These are phyloP conservation scores for Falco cherrug DNA, from an alignment of 2,797 vertebrate species.

Conservation along the genomic window DNA sequence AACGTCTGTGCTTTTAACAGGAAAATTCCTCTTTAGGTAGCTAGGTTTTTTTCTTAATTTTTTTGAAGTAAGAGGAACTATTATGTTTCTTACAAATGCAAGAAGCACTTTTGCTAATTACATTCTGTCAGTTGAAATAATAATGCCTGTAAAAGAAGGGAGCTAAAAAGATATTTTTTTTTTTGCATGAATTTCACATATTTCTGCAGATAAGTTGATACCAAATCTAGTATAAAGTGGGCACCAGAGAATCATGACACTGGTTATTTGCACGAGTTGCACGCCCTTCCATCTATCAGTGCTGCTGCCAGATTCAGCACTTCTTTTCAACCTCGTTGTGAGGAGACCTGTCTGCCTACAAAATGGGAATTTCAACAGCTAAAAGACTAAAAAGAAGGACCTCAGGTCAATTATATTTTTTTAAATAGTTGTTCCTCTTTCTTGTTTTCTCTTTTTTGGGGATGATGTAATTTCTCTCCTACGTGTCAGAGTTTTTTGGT, in stretches of 20 bases:
- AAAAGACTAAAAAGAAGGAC: background rate
- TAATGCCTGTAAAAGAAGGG: background rate
- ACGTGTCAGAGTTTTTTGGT: background rate
- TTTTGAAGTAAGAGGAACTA: background rate
- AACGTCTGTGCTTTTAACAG: conserved; percentile 23
- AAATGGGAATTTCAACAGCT: background rate
- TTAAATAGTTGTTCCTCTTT: background rate
- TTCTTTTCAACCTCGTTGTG: background rate
- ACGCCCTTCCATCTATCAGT: background rate
- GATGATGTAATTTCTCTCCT: background rate
- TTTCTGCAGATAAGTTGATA: background rate
- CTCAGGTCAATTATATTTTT: background rate
- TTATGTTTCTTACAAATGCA: background rate
- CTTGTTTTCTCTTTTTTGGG: background rate
- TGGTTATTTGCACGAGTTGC: background rate
- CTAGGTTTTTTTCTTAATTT: background rate
- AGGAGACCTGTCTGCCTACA: background rate
- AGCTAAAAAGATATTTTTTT: background rate
- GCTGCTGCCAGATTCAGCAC: background rate
- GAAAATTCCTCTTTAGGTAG: background rate
- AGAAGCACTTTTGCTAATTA: conserved; percentile 23
- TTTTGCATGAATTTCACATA: background rate
- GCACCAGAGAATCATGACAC: background rate
- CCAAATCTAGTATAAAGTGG: background rate
- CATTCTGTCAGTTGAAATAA: background rate